These are phyloP conservation scores for Eupleurogrammus muticus DNA, from an alignment of 2,797 vertebrate species.

Conservation along the genomic window DNA sequence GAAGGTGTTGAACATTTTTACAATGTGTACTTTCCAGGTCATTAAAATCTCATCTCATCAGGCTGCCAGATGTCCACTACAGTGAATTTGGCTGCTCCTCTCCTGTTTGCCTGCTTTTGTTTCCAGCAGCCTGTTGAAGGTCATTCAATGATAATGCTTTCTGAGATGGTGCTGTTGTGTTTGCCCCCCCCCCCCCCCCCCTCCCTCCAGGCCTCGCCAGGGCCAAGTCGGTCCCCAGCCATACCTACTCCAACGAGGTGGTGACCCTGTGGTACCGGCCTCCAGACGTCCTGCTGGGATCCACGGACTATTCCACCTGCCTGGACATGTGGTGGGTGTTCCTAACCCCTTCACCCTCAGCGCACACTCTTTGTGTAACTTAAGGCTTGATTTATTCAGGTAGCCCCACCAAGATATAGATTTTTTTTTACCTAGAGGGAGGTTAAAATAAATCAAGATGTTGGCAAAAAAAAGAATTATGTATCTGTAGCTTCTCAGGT, in stretches of 20 bases:
- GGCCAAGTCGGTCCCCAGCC: slow-evolving; percentile 97
- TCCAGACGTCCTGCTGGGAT: slow-evolving; percentile 96
- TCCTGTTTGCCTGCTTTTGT: slow-evolving; percentile 18
- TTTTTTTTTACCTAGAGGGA: background rate
- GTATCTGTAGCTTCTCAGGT: slow-evolving; percentile 15
- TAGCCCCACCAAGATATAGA: slow-evolving; percentile 5
- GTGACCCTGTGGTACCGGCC: slow-evolving; percentile 98
- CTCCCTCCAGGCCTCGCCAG: slow-evolving; percentile 90
- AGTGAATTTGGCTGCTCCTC: background rate
- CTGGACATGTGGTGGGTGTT: slow-evolving; percentile 96
- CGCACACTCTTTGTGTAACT: background rate
- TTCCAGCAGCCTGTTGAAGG: slow-evolving; percentile 29
- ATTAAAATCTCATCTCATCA: background rate
- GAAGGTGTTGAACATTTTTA: background rate
- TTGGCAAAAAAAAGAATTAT: slow-evolving; percentile 25
- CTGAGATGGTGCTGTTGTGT: slow-evolving; percentile 44
- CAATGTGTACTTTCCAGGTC: too few relatives aligned
- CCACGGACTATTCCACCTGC: slow-evolving; percentile 98
- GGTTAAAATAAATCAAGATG: slow-evolving; percentile 5
- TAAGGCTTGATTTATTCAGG: slow-evolving; percentile 11
- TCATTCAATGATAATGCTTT: slow-evolving; percentile 57
- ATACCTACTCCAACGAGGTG: slow-evolving; percentile 98
- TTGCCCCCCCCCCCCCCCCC: slow-evolving; percentile 10
- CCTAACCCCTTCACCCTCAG: slow-evolving; percentile 12
- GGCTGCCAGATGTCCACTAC: background rate